Base-by-base conservation (phyloP, 2,888 invertebrate species). In the Coleophora deauratella region DNA sequence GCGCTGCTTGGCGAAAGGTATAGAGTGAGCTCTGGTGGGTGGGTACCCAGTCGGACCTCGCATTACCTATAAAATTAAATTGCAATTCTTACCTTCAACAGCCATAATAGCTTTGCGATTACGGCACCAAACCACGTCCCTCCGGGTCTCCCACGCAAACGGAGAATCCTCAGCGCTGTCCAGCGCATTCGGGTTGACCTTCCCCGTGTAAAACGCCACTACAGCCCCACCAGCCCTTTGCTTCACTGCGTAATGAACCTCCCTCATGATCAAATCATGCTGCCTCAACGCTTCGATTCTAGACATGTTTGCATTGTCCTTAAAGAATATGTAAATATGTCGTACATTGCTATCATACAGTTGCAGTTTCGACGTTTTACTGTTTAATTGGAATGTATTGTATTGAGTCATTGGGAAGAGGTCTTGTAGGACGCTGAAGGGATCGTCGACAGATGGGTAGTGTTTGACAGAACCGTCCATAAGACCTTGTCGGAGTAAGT, bases 141-240 rank as follows among this genome's bases (percentile, higher is more conserved):
- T 21, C 6, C 21, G 3, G 21, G 21, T 21, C 21, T 21, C 6
- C 21, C 21, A 21, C 21, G 21, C 6, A 21, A 21, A 21, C 6
- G 6, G 21, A 4, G 21, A 21, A 6, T 21, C 21, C 6, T 21
- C 21, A 21, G 3, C 21, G 3, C 21, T 21, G 3, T 21, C 21
- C 3, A 21, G 3, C 21, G 21, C 21, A 3, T 21, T 21, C 21
- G 74, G 69, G 41, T 80, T 81, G 0, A 37, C 4, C 40, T 64
- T 78, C 0, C 80, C 81, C 0, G 80, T 79, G 40, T 81, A 81
- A 47, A 72, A 72, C 0, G 62, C 74, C 0, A 78, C 11, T 0
- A 79, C 43, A 0, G 72, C 62, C 0, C 69, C 72, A 0, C 45
- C 12, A 3, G 60, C 58, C 3, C 56, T 13, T 30, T 58, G 48